Conservation (phyloP, 2,113 vertebrate species). For the Mugil cephalus region DNA sequence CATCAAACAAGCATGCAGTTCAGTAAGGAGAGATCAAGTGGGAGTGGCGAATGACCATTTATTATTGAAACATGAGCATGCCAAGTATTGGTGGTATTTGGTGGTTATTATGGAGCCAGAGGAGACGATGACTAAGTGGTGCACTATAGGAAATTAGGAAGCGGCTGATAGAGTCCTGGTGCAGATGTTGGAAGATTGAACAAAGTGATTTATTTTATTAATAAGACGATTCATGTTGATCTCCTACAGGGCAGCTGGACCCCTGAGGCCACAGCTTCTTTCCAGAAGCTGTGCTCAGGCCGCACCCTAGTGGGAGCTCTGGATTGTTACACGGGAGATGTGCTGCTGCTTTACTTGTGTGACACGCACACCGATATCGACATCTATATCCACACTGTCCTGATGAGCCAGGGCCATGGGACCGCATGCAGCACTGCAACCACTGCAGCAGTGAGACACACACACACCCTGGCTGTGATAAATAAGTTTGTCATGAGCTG, state of each 20-base stretch:
- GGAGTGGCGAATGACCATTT: too few relatives aligned
- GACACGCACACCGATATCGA: slow-evolving; percentile 90
- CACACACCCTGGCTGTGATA: neutral
- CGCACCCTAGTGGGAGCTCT: slow-evolving; percentile 88
- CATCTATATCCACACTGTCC: slow-evolving; percentile 87
- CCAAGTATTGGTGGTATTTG: too few relatives aligned
- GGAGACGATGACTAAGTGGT: too few relatives aligned
- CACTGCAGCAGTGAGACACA: slow-evolving; percentile 65
- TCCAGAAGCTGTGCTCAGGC: slow-evolving; percentile 86
- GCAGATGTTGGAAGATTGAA: too few relatives aligned
- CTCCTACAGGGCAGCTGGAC: slow-evolving; percentile 88
- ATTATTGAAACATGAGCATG: too few relatives aligned
- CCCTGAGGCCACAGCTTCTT: slow-evolving; percentile 80
- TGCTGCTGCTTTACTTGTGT: slow-evolving; percentile 91
- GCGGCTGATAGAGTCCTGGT: too few relatives aligned
- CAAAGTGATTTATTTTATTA: neutral
- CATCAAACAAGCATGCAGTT: neutral
- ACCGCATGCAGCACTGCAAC: slow-evolving; percentile 73
- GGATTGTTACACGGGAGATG: slow-evolving; percentile 85
- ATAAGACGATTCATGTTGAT: neutral
- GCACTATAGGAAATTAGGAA: too few relatives aligned
- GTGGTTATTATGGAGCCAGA: too few relatives aligned
- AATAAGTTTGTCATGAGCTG: neutral
- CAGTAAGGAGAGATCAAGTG: too few relatives aligned
- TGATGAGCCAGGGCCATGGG: slow-evolving; percentile 86